A percentile compares a stretch with the other conserved stretches of the same genome.
Evolutionary conservation across 2,888 invertebrate species (phyloP).

Genomic region (Esperia sulphurella): DNA sequence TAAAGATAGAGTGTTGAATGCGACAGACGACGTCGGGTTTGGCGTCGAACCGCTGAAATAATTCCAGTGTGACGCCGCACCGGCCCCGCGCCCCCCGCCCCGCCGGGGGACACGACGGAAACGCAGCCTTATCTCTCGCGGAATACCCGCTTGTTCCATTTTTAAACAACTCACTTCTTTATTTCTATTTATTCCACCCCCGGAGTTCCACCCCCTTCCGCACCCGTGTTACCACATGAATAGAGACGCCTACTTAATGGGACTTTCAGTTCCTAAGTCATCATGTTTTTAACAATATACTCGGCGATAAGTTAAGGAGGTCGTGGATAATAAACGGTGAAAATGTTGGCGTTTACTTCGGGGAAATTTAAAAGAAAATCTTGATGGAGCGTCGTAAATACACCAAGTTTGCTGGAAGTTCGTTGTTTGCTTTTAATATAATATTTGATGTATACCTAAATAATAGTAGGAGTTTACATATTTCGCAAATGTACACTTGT

Average conservation of each 20-base stretch:
- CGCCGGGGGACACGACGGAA: conserved; percentile 67
- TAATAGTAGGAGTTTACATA: too few species aligned
- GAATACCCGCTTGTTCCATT: conserved; percentile 77
- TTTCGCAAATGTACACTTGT: too few species aligned
- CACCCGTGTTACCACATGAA: conserved; percentile 69
- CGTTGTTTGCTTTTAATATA: conserved; percentile 31
- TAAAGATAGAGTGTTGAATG: conserved; percentile 76
- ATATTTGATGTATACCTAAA: too few species aligned
- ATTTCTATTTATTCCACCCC: conserved; percentile 66
- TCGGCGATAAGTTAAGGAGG: conserved; percentile 65
- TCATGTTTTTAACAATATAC: conserved; percentile 74
- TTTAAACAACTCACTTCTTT: conserved; percentile 78
- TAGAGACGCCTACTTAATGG: conserved; percentile 75
- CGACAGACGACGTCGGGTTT: conserved; percentile 71
- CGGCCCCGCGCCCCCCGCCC: conserved; percentile 23
- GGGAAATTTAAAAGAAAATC: conserved; percentile 58
- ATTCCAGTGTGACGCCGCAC: conserved; percentile 62
- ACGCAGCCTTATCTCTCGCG: conserved; percentile 73
- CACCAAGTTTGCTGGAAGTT: conserved; percentile 39
- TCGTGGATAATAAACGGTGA: conserved; percentile 72
- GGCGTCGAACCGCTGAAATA: conserved; percentile 74
- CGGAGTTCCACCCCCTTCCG: conserved; percentile 40
- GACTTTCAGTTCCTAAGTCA: conserved; percentile 78
- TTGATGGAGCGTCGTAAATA: conserved; percentile 62
- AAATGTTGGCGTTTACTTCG: conserved; percentile 60